Base-by-base conservation (phyloP, 2,113 vertebrate genomes). In the Mola mola region DNA sequence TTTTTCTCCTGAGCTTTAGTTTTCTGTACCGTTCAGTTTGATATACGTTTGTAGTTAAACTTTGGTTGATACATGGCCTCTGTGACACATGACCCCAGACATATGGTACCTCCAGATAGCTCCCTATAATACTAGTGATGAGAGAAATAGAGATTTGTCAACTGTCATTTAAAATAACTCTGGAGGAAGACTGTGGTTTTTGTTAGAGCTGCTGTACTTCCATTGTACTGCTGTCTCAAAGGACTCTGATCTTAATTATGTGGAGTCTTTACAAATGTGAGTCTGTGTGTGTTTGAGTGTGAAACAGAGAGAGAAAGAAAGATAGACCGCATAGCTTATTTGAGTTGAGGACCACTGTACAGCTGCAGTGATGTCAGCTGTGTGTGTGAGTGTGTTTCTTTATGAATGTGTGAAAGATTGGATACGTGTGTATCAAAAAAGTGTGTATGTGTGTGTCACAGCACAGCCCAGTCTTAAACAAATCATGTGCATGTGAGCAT, bases 361-460 rank as follows among this genome's bases (percentile, higher is more conserved):
- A 86, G 59, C 86, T 83, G 66, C 63, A 70, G 69, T 84, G 83
- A 88, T 78, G 77, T 84, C 79, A 84, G 71, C 19, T 26, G 2
- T 59, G 20, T 53, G 38, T 19, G 31, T 16, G 29, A n/a, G n/a
- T n/a, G n/a, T n/a, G n/a, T n/a, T n/a, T n/a, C n/a, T n/a, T 55
- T 37, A 8, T 8, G 22, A 17, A 10, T 17, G 26, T 24, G 13
- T 29, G 41, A n/a, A 41, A 38, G 31, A 8, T 11, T 7, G 2
- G 22, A 56, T 33, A 8, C 47, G 29, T 60, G 41, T 59, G 29
- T 44, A 11, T 50, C 3, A 17, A 3, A 17, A 8, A 17, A 10
- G 31, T 58, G 15, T 58, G 46, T 53, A 11, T 38, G 59, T 26
- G 19, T 36, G 34, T 42, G 46, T 19, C 6, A 26, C n/a, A 10